Base-by-base conservation (phyloP, 2,888 invertebrate species). In the Hirtodrosophila histrioides region DNA sequence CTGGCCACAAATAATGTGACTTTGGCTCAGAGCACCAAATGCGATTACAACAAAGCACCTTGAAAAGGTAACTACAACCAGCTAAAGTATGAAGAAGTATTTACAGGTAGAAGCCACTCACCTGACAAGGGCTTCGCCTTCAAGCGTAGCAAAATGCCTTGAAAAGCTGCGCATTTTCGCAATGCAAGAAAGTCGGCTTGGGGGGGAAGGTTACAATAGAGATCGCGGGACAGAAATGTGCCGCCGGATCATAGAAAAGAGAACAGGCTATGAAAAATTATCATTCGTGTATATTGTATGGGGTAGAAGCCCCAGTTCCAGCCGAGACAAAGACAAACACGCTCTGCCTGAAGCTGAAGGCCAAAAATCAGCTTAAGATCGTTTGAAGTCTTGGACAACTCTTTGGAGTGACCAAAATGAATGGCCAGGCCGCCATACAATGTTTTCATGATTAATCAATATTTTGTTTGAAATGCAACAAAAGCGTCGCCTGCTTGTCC, bases 381-480 rank as follows among this genome's bases (percentile, higher is more conserved):
- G 71, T 63, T 81, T 81, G 72, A 70, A 70, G 67, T 60, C 61
- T 72, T 79, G 55, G 75, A 80, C 84, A 75, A 65, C 72, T 74
- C 64, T 64, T 53, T 75, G 71, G 75, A 63, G 17, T 64, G 49
- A 66, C 35, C 53, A 39, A 44, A 35, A 35, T 54, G 66, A 53
- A 56, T 64, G 77, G 72, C 75, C 55, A 27, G 79, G 68, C 65
- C 62, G 64, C 65, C 69, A 77, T 31, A 31, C 31, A 31, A 31
- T 31, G 31, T 31, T 31, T 31, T 31, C 31, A 31, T 85, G 86
- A 82, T 88, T 88, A 88, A 87, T 88, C 88, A 88, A 88, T 79
- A 86, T 82, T 78, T 73, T 73, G 84, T 86, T 85, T 64, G 79
- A 73, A 81, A 74, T 83, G 86, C 86, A 85, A 86, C 86, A 86